Evolutionary conservation across 2,113 vertebrate species (phyloP), one percentile per base, ranked within the genome.

Genomic region (Geococcyx californianus): DNA sequence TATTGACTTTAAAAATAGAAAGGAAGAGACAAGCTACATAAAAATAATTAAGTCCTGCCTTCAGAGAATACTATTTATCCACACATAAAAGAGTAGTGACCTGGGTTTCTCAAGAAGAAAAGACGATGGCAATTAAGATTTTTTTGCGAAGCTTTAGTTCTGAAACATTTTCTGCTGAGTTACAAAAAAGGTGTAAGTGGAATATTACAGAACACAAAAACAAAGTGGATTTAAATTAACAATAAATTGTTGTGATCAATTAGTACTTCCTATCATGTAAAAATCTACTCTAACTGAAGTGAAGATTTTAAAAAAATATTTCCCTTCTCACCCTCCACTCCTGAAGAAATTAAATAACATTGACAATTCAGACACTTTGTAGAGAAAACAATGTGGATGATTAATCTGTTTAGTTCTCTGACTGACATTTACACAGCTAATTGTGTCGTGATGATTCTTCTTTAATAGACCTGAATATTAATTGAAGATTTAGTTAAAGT

Each of bases 361-460:
- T 95, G 94, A 94, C 92, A 91, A 62, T 82, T 87, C 76, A 95
- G 90, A 79, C 60, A 49, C 54, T 78, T 58, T 74, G 55, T 91
- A 79, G 74, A 81, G 80, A 95, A 97, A 97, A 90, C 89, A 95
- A 89, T 86, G 92, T 95, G 73, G 85, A 72, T 93, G 84, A 97
- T 97, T 90, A 96, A 97, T 97, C 87, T 95, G 87, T 88, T 97
- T 94, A 95, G 90, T 95, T 97, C 84, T 86, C 34, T 98, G 94
- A 96, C 88, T 98, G 97, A 97, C 96, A 98, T 97, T 97, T 96
- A 98, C 90, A 93, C 86, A 98, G 96, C 91, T 97, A 98, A 98
- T 98, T 98, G 95, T 98, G 96, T 96, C 94, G 73, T 82, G 97
- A 98, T 97, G 97, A 95, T 96, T 80, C 73, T 94, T 60, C 96